Base-by-base conservation (phyloP, 2,113 vertebrate genomes). In the Chloroceryle aenea region DNA sequence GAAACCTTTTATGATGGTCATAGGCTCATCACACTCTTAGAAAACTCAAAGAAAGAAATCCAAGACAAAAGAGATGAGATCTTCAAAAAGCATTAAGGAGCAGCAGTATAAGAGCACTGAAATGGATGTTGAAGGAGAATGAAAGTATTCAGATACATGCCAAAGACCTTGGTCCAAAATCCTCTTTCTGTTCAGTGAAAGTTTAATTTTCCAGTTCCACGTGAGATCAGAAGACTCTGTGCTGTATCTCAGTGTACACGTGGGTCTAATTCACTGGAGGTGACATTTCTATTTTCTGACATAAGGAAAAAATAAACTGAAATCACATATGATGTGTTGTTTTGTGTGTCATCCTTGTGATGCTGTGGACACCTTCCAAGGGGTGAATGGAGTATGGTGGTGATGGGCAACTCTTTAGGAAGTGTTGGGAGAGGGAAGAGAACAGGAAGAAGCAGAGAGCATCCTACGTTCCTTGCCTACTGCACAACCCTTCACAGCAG, bases 301-400 rank as follows among this genome's bases (percentile, higher is more conserved):
- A 64, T 29, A 30, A 66, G 61, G 29, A 64, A 89, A 89, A 84
- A 81, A 79, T 43, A 90, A 84, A 48, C 30, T 26, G 43, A 84
- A 91, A 82, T 56, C n/a, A 40, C n/a, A 72, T 0, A 40, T 0
- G 2, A 75, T 0, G 2, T 18, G 36, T 14, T 7, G 43, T 66
- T 73, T 90, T 45, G 3, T 59, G 27, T 83, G 72, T n/a, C 18
- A 17, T 61, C 18, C 58, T 11, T 66, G 59, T 38, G 82, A 59
- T 74, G 14, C 7, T 40, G 36, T 42, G 45, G 61, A 43, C 61
- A 56, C 30, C 5, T 91, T 76, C 45, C 23, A 17, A 8, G 63
- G 52, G 55, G 15, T 69, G 66, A 76, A 69, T 4, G 85, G 42
- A 56, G n/a, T n/a, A 30, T 36, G 50, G 48, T 48, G 36, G 36